Percentiles rank a stretch among this genome's conserved stretches.
These are phyloP conservation scores for Alectoris magna DNA, from an alignment of 2,797 vertebrate species.

Conservation along the genomic window DNA sequence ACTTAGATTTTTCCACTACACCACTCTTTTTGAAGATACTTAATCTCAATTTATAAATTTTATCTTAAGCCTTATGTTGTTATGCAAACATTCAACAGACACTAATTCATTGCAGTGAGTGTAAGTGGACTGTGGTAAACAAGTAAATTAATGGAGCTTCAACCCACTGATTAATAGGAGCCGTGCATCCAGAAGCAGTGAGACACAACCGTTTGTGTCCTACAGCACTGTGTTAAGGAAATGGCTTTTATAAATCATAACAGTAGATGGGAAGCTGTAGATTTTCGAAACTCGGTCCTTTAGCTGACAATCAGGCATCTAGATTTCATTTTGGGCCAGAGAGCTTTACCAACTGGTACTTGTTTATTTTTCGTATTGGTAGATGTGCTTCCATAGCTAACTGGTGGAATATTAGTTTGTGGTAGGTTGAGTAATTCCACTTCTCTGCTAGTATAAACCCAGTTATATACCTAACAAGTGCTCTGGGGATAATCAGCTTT, in stretches of 20 bases:
- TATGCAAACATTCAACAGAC: neutral
- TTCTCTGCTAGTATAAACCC: neutral
- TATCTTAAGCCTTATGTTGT: neutral
- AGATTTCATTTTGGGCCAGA: neutral
- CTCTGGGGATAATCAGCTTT: neutral
- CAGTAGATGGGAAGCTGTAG: neutral
- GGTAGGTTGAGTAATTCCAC: neutral
- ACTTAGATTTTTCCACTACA: neutral
- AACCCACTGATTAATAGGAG: conserved; percentile 5
- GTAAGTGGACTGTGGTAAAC: conserved; percentile 38
- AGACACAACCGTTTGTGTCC: neutral
- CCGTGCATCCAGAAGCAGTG: neutral
- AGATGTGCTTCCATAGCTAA: neutral
- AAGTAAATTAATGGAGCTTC: neutral
- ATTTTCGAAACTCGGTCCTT: neutral
- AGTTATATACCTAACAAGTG: neutral
- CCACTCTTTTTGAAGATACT: neutral
- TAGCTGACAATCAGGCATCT: neutral
- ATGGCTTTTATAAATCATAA: neutral
- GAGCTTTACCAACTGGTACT: neutral
- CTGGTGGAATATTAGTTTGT: neutral
- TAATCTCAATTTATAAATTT: conserved; percentile 30
- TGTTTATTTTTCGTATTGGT: neutral
- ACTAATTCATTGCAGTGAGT: conserved; percentile 10
- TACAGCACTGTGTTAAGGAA: neutral